A percentile compares a stretch with the other conserved stretches of the same genome.
Conservation (phyloP, 2,888 invertebrate species). For the Eristalinus aeneus region DNA sequence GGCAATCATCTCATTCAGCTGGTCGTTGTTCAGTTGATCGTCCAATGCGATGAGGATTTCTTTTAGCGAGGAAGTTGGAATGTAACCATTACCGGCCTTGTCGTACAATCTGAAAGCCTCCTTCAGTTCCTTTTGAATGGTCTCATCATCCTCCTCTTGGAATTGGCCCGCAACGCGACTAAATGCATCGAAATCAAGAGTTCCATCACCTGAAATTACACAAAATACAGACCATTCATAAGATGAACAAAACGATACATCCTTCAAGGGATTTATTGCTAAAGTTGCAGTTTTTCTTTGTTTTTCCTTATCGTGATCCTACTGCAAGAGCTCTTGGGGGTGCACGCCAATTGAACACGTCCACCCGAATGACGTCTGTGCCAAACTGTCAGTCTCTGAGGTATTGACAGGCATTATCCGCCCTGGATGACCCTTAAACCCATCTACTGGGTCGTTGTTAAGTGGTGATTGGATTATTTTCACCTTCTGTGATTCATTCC, state of each 20-base stretch:
- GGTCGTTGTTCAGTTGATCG: constrained; percentile 96
- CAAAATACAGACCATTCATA: not conserved
- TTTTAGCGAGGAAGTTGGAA: constrained; percentile 94
- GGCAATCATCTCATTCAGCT: constrained; percentile 97
- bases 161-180: constrained; percentile 60
- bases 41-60: constrained; percentile 98
- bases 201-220: constrained; percentile 57
- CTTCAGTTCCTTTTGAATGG: constrained; percentile 97
- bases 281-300: not conserved
- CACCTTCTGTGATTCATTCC: not conserved
- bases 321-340: not conserved
- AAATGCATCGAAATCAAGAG: constrained; percentile 67
- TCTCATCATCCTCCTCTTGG: constrained; percentile 96
- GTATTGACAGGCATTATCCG: not conserved
- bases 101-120: constrained; percentile 99
- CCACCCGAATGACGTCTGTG: not conserved
- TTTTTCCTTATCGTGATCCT: not conserved
- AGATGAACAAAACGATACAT: not conserved
- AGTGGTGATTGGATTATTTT: not conserved
- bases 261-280: not conserved
- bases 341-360: not conserved
- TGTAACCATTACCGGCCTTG: constrained; percentile 98
- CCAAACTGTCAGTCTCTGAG: not conserved
- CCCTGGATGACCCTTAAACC: not conserved
- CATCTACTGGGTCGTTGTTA: not conserved